Base-by-base conservation (phyloP, 1,140 invertebrate genomes). In the Leptinotarsa defecta region DNA sequence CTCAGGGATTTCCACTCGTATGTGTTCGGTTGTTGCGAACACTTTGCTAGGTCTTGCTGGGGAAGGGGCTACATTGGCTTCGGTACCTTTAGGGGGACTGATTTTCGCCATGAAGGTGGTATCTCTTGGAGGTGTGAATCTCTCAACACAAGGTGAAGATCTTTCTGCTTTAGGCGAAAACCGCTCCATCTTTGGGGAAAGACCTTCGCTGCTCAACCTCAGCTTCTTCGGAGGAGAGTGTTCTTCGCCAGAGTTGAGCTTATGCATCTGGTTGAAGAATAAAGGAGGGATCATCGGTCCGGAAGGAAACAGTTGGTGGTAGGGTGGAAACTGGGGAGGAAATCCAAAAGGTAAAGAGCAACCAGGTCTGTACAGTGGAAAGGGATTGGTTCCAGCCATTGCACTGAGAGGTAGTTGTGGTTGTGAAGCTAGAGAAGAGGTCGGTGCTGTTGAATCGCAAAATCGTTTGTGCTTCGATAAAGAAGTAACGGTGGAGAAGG, bases 401-500 rank as follows among this genome's bases (percentile, higher is more conserved):
- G 84, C 76, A 86, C 85, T 84, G 73, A 88, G 71, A 75, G 86
- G 83, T 75, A 88, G 74, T 76, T 82, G 86, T 76, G 83, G 87
- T 78, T 84, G 89, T 85, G 85, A 88, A 48, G 85, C 87, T 78
- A 84, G 83, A 74, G 88, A 88, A 86, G 84, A 87, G 11, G 86
- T 83, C 76, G 85, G 86, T 77, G 86, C 87, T 4, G 87, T 86
- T 0, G 92, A 91, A 81, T 95, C 94, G 83, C 94, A 95, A 83
- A 94, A 95, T 77, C 94, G 88, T 86, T 94, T 94, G 86, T 96
- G 94, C 83, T 95, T 95, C 34, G 93, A 90, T 68, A 94, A 87
- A 48, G 92, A 96, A 2, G 95, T 95, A 13, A 93, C 91, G 0
- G 96, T 96, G 49, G 92, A 94, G 87, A 98, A 98, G 19, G 93